These are phyloP conservation scores for Archocentrus centrarchus DNA, from an alignment of 2,113 vertebrate species.

Conservation along the genomic window DNA sequence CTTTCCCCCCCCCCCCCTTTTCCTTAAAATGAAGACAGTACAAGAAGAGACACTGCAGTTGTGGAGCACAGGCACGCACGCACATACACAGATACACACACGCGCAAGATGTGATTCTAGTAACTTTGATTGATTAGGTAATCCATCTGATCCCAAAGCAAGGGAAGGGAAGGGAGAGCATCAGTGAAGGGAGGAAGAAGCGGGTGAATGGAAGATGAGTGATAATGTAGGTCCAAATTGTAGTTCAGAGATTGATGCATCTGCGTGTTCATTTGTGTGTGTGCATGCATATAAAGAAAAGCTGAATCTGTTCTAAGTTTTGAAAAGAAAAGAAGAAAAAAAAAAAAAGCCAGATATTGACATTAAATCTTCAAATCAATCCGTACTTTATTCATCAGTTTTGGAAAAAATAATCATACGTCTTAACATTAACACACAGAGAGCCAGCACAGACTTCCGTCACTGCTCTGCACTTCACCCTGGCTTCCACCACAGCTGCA, in stretches of 20 bases:
- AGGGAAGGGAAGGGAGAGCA: constrained; percentile 40
- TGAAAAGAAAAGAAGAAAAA: neutral
- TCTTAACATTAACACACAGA: neutral
- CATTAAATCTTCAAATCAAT: neutral
- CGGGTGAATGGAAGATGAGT: constrained; percentile 40
- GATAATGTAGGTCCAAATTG: constrained; percentile 48
- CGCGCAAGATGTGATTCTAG: constrained; percentile 58
- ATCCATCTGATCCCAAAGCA: constrained; percentile 70
- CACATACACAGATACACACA: constrained; percentile 18
- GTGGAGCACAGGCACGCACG: constrained; percentile 37
- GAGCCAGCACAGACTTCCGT: constrained; percentile 11
- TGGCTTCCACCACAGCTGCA: constrained; percentile 70
- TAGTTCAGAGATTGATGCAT: constrained; percentile 39
- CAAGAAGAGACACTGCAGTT: constrained; percentile 36
- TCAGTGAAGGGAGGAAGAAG: neutral
- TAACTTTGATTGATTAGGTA: constrained; percentile 78
- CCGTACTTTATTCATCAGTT: neutral
- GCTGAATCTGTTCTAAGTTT: neutral
- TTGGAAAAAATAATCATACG: neutral
- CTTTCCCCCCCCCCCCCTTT: neutral
- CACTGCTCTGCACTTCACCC: constrained; percentile 28
- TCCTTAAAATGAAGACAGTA: constrained; percentile 39
- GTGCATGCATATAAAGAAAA: neutral
- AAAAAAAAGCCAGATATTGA: neutral
- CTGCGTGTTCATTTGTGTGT: neutral